Evolutionary conservation across 2,888 invertebrate genomes (phyloP), one percentile per base, ranked within the genome.

Genomic region (Orchesellides sinensis): DNA sequence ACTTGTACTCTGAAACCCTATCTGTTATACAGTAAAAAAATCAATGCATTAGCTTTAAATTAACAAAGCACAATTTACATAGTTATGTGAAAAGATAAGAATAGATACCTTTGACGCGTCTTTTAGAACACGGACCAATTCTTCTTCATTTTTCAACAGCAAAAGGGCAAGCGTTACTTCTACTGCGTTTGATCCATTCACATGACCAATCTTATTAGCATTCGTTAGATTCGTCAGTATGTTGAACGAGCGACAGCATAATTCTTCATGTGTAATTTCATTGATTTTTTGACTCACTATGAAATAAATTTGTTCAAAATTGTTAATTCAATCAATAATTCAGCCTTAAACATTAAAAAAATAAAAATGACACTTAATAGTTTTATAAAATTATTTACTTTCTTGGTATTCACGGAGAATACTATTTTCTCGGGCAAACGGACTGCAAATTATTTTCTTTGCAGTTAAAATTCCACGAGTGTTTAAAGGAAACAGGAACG

Each of bases 401-500:
- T 81, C 74, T 17, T 21, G 63, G 25, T 78, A 87, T 59, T 74
- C 83, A 21, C 87, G 86, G 85, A 91, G 89, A 66, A 90, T 89
- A 1, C 85, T 72, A 85, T 91, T 90, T 12, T 90, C 90, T 70
- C 89, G 90, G 2, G 90, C 90, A 80, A 92, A 92, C 10, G 91
- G 88, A 0, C 91, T 90, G 2, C 89, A 66, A 8, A 93, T 85
- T 21, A 92, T 89, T 69, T 90, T 89, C 86, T 90, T 90, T 0
- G 92, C 89, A 63, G 91, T 89, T 0, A 87, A 85, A 0, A 91
- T 88, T 84, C 92, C 91, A 0, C 89, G 87, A 1, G 90, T 86
- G 82, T 91, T 90, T 61, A 89, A 88, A 0, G 94, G 93, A 85
- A 94, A 93, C 5, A 95, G 89, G 88, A 92, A 93, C 12, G 94